Evolutionary conservation across 2,113 vertebrate species (phyloP).

Genomic region (Mugil cephalus): DNA sequence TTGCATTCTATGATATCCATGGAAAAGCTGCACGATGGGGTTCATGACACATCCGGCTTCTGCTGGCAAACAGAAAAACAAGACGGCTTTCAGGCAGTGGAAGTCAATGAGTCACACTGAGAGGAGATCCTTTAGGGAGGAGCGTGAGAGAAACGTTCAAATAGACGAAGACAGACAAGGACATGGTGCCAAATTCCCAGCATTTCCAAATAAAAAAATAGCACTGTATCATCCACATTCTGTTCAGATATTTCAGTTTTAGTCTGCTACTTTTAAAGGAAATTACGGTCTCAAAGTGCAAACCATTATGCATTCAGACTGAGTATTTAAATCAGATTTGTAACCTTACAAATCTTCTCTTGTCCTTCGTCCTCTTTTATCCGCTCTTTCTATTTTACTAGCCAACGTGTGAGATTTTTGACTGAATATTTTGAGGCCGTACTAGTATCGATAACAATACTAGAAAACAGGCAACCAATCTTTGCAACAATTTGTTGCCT

Average conservation of each 20-base stretch:
- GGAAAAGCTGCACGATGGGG: slow-evolving; percentile 74
- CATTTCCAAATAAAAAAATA: slow-evolving; percentile 13
- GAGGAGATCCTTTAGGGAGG: slow-evolving; percentile 62
- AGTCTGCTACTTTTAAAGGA: background rate
- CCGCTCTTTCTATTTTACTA: background rate
- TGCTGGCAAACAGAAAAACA: slow-evolving; percentile 68
- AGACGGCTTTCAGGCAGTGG: slow-evolving; percentile 70
- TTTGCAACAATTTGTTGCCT: background rate
- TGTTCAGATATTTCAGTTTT: slow-evolving; percentile 9
- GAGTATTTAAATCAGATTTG: background rate
- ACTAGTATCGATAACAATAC: background rate
- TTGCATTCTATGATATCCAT: slow-evolving; percentile 70
- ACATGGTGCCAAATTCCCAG: slow-evolving; percentile 43
- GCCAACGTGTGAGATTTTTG: no score
- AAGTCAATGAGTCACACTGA: slow-evolving; percentile 70
- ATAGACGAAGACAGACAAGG: slow-evolving; percentile 50
- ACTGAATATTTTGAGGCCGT: background rate
- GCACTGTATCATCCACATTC: slow-evolving; percentile 1
- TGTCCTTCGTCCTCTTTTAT: background rate
- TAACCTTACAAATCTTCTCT: slow-evolving; percentile 3
- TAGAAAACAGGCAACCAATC: background rate
- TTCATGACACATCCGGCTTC: slow-evolving; percentile 82
- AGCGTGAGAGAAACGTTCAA: slow-evolving; percentile 51
- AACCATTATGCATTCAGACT: slow-evolving; percentile 2
- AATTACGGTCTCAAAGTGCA: background rate